Base-by-base conservation (phyloP, 2,888 invertebrate species). In the Nudaria mundana region DNA sequence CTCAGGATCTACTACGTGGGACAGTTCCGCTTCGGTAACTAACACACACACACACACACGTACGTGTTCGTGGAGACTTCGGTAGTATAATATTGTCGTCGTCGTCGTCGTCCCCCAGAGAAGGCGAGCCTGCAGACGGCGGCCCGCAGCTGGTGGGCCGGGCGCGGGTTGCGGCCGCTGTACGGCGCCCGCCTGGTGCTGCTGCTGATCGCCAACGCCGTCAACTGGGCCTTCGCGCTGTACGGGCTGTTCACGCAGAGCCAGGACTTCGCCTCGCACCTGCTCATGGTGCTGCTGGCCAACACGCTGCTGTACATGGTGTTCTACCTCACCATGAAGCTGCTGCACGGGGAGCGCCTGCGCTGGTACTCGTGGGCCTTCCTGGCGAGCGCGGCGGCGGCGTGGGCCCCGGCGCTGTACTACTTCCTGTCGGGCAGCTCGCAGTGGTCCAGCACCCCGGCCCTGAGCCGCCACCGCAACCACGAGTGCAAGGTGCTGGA, bases 321-420 rank as follows among this genome's bases (percentile, higher is more conserved):
- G 53, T 96, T 95, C 84, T 97, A 97, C 82, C 93, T 97, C 41
- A 74, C 91, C 36, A 96, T 97, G 96, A 97, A 97, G 92, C 75
- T 94, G 55, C 85, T 92, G 40, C 90, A 93, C 68, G 88, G 91
- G 58, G 95, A 97, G 81, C 89, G 89, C 14, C 74, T 71, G 66
- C 83, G 86, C 62, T 83, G 85, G 56, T 91, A 94, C 71, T 91
- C 94, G 0, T 78, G 91, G 66, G 70, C 91, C 41, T 94, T 93
- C 75, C 91, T 96, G 40, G 62, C 90, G 7, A 77, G 93, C 24
- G 92, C 95, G 7, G 75, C 91, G 20, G 63, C 91, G 3, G 90
- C 37, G 2, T 43, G 42, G 42, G 37, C 29, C 5, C 47, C 43
- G n/a, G 92, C 94, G 2, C 82, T 94, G 42, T 93, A 92, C 69